Conservation (phyloP, 2,113 vertebrate genomes). For the Tympanuchus pallidicinctus region DNA sequence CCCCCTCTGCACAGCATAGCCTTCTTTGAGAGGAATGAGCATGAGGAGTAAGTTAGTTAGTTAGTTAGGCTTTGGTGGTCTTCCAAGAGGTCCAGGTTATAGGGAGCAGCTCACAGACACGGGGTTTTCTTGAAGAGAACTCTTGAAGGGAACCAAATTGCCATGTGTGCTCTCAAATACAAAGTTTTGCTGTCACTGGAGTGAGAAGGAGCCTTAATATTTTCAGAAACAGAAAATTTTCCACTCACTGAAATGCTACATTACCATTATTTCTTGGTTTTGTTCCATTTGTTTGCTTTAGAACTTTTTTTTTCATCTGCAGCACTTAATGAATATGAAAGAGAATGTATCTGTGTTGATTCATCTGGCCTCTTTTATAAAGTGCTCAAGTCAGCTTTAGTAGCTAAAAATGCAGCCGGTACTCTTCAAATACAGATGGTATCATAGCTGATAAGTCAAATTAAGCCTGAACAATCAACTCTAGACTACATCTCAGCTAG, state of each 20-base stretch:
- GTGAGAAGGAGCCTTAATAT: not conserved
- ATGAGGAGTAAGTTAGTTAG: not conserved
- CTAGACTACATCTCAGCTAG: constrained; percentile 57
- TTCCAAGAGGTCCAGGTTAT: accelerated
- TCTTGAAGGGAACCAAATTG: not conserved
- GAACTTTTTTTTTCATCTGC: constrained; percentile 26
- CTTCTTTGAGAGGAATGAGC: accelerated
- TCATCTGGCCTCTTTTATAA: constrained; percentile 38
- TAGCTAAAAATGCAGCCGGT: constrained; percentile 57
- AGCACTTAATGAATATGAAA: constrained; percentile 49
- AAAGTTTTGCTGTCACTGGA: not conserved
- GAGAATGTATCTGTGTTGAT: constrained; percentile 59
- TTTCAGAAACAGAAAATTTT: constrained; percentile 24
- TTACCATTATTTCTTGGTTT: not conserved
- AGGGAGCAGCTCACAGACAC: not conserved
- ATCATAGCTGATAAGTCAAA: constrained; percentile 68
- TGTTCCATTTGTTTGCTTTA: constrained; percentile 45
- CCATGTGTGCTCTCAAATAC: not conserved
- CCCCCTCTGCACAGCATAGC: not conserved
- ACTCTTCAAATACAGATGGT: constrained; percentile 64
- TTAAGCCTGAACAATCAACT: constrained; percentile 71
- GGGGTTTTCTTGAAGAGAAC: not conserved
- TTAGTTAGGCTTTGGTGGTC: not conserved
- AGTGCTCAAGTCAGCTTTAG: constrained; percentile 59
- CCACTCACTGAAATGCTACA: not conserved